Percentiles rank a stretch among this genome's conserved stretches.
Evolutionary conservation across 2,797 vertebrate genomes (phyloP).

Genomic region (Malacoraja senta): DNA sequence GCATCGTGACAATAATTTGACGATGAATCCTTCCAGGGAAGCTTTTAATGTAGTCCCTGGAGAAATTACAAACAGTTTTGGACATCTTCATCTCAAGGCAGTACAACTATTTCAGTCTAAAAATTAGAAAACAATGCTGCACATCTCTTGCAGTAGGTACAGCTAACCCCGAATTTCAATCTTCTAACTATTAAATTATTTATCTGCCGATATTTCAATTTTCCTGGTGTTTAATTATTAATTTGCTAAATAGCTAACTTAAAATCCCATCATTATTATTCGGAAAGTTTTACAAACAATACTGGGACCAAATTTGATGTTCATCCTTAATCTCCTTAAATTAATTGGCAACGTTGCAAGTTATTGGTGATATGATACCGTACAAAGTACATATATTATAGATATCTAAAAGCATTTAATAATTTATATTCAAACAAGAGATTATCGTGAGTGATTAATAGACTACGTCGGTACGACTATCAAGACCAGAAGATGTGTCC

Average conservation of each 20-base stretch:
- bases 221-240: conserved; percentile 31
- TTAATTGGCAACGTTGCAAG: neutral
- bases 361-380: neutral
- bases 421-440: conserved; percentile 6
- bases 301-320: neutral
- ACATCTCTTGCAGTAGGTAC: neutral
- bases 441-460: neutral
- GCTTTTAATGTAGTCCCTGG: neutral
- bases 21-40: neutral
- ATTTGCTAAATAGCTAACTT: conserved; percentile 23
- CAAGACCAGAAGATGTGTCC: neutral
- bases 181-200: conserved; percentile 28
- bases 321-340: neutral
- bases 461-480: neutral
- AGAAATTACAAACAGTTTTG: conserved; percentile 11
- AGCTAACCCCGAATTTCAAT: conserved; percentile 14
- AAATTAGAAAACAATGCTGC: neutral
- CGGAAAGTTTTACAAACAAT: neutral
- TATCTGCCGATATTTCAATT: conserved; percentile 26
- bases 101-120: conserved; percentile 16
- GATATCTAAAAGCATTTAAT: neutral
- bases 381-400: neutral
- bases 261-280: neutral
- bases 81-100: conserved; percentile 1
- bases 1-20: neutral